Base-by-base conservation (phyloP, 2,888 invertebrate genomes). In the Stegana nigrithorax region DNA sequence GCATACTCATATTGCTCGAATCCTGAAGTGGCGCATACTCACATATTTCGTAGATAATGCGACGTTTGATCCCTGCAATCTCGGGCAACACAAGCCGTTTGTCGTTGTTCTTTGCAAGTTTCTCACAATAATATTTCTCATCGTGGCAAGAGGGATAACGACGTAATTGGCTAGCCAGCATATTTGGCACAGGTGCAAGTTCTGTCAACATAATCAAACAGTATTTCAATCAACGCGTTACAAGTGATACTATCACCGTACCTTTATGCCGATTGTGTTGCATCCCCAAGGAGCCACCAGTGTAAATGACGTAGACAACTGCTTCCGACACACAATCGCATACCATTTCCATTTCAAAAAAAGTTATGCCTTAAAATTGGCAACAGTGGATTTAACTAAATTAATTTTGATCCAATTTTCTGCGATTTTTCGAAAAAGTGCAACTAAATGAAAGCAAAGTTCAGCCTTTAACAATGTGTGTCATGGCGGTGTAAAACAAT, bases 201-300 rank as follows among this genome's bases (percentile, higher is more conserved):
- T 90, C 97, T 97, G 83, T 26, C n/a, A 27, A 27, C 8, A 4
- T 26, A 39, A 39, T n/a, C n/a, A n/a, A n/a, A n/a, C n/a, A n/a
- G n/a, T n/a, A n/a, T n/a, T n/a, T n/a, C n/a, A n/a, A n/a, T n/a
- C n/a, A n/a, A n/a, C n/a, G n/a, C n/a, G n/a, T n/a, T n/a, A n/a
- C n/a, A n/a, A n/a, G n/a, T n/a, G 2, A 14, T 42, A 51, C 32
- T 23, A 6, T 19, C 44, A 4, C 83, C 87, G 87, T 86, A 94
- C 95, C 92, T 85, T 93, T 93, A 62, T 90, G 87, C 12, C 88
- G 87, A 79, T 93, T 92, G 69, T 91, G 89, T 68, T 92, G 88
- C 98, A 98, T 98, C 39, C 98, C 98, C 80, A 98, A 97, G 0
- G 97, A 97, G 0, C 98, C 98, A 0, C 98, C 98, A 0, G 96